phyloP scores from a whole-genome alignment of 2,113 vertebrate genomes.

The Prunella himalayana region DNA sequence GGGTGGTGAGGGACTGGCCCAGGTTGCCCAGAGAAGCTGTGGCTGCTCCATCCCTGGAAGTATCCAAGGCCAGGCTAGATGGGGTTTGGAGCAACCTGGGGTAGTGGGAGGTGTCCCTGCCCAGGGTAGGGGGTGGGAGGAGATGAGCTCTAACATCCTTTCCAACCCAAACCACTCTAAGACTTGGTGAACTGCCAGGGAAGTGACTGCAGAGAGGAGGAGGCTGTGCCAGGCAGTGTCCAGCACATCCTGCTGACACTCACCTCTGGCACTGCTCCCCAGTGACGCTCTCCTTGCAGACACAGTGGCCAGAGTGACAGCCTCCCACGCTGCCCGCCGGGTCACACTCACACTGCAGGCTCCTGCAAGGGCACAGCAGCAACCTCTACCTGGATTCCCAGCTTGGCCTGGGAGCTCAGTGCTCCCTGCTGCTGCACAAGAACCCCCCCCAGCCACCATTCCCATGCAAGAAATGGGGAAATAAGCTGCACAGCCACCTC shows the following conservation, averaged over 20 bases:
- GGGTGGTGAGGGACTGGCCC: not conserved
- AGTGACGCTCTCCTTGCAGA: slow-evolving; percentile 65
- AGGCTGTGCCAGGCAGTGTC: not conserved
- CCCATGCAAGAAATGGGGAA: not conserved
- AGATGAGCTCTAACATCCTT: not conserved
- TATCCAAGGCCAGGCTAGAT: not conserved
- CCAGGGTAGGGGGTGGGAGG: not conserved
- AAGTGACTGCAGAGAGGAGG: not conserved
- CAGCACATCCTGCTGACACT: not conserved
- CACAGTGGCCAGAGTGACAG: slow-evolving; percentile 62
- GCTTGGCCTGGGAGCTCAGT: not conserved
- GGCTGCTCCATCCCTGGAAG: not conserved
- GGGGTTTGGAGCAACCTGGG: not conserved
- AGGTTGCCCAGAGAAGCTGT: not conserved
- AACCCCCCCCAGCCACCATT: not conserved
- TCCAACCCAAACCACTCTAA: not conserved
- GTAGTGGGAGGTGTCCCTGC: not conserved
- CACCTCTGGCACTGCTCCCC: slow-evolving; percentile 76
- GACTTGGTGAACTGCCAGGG: not conserved
- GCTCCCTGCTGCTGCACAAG: not conserved
- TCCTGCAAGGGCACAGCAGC: slow-evolving; percentile 12
- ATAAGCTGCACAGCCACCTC: not conserved
- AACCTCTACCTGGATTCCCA: not conserved
- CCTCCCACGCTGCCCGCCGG: slow-evolving; percentile 42
- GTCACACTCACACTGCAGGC: slow-evolving; percentile 67